A percentile compares a stretch with the other conserved stretches of the same genome.
phyloP scores from a whole-genome alignment of 2,113 vertebrate genomes.

The Psilopsiagon aurifrons region DNA sequence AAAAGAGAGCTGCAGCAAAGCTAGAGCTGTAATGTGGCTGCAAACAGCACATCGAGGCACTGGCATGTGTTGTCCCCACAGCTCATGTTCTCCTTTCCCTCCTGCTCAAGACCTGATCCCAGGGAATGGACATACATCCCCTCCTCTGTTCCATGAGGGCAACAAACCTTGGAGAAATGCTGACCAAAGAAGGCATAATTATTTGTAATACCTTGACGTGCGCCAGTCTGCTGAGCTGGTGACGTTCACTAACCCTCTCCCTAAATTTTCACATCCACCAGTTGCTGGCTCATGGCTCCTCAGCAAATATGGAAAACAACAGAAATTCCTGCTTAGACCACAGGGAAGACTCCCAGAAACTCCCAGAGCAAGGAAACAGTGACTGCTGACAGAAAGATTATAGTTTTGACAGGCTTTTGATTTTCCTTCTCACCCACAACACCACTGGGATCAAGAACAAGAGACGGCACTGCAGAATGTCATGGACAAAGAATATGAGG shows the following conservation, averaged over 20 bases:
- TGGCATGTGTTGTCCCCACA: background rate
- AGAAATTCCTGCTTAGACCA: background rate
- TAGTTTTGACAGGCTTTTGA: background rate
- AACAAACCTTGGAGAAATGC: background rate
- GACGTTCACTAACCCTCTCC: background rate
- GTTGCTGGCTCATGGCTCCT: background rate
- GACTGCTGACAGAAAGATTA: background rate
- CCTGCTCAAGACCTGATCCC: background rate
- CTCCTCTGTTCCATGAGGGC: background rate
- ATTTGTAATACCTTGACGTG: background rate
- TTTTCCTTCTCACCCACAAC: background rate
- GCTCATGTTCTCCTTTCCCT: background rate
- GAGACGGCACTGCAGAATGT: background rate
- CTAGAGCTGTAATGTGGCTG: background rate
- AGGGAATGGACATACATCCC: background rate
- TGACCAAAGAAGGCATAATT: background rate
- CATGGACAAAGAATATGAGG: accelerated
- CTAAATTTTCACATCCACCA: background rate
- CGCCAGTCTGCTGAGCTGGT: background rate
- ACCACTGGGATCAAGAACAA: background rate
- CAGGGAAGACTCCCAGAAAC: background rate
- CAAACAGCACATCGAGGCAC: background rate
- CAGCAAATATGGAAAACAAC: background rate
- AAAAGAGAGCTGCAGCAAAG: background rate
- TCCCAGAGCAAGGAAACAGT: background rate